Conservation (phyloP, 2,113 vertebrate genomes). For the human region DNA sequence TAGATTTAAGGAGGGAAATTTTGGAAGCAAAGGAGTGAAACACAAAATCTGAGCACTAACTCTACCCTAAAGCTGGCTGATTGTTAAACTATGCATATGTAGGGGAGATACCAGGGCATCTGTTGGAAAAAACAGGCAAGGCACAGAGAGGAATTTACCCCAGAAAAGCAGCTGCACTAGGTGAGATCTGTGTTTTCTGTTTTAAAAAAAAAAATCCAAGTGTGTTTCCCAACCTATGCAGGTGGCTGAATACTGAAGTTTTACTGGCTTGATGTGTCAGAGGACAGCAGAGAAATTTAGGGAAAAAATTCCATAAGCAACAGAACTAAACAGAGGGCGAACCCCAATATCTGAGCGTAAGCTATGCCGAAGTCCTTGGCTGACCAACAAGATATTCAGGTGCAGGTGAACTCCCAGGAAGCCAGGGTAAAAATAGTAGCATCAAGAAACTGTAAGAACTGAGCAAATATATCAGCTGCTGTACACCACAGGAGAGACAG, state of each 20-base stretch:
- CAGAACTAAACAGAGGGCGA: neutral
- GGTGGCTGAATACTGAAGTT: neutral
- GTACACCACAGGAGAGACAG: neutral
- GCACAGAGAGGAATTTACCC: neutral
- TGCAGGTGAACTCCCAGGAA: slow-evolving; percentile 28
- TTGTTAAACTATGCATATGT: neutral
- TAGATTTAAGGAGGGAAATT: neutral
- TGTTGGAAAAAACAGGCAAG: neutral
- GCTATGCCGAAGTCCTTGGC: slow-evolving; percentile 8
- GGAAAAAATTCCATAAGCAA: neutral
- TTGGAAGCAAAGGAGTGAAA: neutral
- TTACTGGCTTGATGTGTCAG: neutral
- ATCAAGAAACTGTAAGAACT: slow-evolving; percentile 32
- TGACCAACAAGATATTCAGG: slow-evolving; percentile 22
- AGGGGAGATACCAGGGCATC: neutral
- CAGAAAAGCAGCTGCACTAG: neutral
- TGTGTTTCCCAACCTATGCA: neutral
- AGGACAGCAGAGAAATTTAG: slow-evolving; percentile 36
- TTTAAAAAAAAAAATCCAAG: neutral
- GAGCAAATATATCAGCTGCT: neutral
- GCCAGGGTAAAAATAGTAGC: slow-evolving; percentile 23
- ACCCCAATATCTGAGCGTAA: neutral
- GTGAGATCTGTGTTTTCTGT: neutral
- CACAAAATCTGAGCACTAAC: slow-evolving; percentile 1
- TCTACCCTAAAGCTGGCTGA: neutral